These are phyloP conservation scores for Apaloderma vittatum DNA, from an alignment of 2,113 vertebrate species.

Conservation along the genomic window DNA sequence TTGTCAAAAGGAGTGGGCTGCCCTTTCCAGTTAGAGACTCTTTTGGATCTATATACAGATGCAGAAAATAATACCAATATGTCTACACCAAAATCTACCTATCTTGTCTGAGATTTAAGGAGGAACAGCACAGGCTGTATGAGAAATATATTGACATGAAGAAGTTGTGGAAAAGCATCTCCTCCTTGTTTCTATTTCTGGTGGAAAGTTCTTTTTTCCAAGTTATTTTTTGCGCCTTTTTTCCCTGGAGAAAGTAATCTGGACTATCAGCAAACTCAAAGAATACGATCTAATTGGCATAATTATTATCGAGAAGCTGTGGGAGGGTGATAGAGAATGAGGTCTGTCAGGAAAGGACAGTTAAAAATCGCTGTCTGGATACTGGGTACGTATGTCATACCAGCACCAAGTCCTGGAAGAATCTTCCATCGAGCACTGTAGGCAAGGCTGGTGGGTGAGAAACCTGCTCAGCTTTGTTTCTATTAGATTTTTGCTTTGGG, in stretches of 20 bases:
- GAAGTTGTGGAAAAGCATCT: background rate
- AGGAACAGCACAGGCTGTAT: background rate
- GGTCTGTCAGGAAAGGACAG: background rate
- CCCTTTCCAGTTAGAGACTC: background rate
- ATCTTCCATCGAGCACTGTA: background rate
- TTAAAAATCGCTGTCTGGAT: background rate
- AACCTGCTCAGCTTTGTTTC: background rate
- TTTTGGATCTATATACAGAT: background rate
- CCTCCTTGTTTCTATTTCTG: background rate
- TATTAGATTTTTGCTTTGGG: background rate
- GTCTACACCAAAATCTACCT: background rate
- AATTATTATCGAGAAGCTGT: background rate
- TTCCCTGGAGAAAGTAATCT: background rate
- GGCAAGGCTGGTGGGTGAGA: background rate
- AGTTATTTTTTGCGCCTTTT: background rate
- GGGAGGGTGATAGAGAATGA: background rate
- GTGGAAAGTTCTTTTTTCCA: background rate
- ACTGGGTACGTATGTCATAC: fast-evolving
- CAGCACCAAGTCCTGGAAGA: too few relatives aligned
- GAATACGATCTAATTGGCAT: background rate
- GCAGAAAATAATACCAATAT: background rate
- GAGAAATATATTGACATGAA: background rate
- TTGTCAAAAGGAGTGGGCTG: background rate
- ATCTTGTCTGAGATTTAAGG: background rate
- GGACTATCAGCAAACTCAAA: background rate